These are phyloP conservation scores for Latrodectus geometricus DNA, from an alignment of 1,140 invertebrate genomes.

Conservation along the genomic window DNA sequence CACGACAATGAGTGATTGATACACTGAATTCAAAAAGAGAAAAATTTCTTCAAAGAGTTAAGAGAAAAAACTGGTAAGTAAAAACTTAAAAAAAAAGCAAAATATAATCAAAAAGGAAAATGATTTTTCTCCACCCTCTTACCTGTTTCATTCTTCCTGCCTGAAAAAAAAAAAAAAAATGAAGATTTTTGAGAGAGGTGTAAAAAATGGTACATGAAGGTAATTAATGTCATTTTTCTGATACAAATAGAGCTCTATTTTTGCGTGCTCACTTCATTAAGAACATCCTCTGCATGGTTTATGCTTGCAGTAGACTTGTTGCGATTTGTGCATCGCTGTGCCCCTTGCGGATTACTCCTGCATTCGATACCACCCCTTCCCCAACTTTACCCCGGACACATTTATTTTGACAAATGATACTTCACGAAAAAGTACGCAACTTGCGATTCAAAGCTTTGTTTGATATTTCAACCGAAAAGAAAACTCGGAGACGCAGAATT, in stretches of 20 bases:
- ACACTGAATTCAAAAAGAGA: background rate
- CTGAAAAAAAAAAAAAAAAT: constrained; percentile 39
- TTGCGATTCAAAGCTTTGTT: constrained; percentile 42
- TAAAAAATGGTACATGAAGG: constrained; percentile 54
- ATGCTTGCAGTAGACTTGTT: constrained; percentile 47
- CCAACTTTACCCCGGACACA: constrained; percentile 50
- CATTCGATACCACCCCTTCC: constrained; percentile 44
- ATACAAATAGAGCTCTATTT: constrained; percentile 52
- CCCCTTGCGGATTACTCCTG: background rate
- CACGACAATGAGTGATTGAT: constrained; percentile 18
- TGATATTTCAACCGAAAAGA: constrained; percentile 6
- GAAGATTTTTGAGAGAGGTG: constrained; percentile 37
- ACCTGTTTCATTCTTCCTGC: constrained; percentile 29
- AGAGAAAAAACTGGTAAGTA: background rate
- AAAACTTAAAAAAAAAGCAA: constrained; percentile 36
- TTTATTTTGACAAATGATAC: constrained; percentile 61
- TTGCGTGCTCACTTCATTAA: constrained; percentile 59
- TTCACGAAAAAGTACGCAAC: constrained; percentile 32
- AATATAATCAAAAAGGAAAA: background rate
- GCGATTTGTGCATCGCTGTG: constrained; percentile 44
- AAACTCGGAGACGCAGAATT: background rate
- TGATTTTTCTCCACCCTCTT: constrained; percentile 9
- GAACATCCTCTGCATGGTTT: constrained; percentile 32
- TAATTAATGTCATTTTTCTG: constrained; percentile 60
- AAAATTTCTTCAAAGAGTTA: background rate